These are phyloP conservation scores for Charina bottae DNA, from an alignment of 2,113 vertebrate species.

Conservation along the genomic window DNA sequence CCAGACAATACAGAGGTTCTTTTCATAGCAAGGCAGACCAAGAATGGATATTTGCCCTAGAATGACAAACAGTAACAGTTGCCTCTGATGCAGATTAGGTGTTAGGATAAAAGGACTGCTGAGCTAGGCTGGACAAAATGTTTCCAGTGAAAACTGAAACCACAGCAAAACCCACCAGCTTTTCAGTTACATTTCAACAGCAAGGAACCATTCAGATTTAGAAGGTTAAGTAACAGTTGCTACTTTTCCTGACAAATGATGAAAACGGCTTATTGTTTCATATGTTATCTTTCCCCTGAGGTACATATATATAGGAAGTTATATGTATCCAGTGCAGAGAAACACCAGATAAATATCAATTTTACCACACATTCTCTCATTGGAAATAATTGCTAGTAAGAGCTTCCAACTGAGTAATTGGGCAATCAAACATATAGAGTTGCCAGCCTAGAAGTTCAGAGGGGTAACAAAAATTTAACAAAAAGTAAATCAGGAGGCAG, in stretches of 20 bases:
- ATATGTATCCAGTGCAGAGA: not conserved
- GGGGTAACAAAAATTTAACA: not conserved
- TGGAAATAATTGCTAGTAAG: not conserved
- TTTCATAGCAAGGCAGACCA: not conserved
- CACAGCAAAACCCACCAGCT: constrained; percentile 19
- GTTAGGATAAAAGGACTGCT: constrained; percentile 35
- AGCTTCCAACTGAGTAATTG: not conserved
- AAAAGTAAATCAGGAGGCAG: not conserved
- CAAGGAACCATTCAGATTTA: not conserved
- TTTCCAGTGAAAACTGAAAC: constrained; percentile 30
- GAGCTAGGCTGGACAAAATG: constrained; percentile 20
- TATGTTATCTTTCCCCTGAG: not conserved
- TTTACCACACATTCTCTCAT: not conserved
- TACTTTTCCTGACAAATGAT: not conserved
- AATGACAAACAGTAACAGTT: constrained; percentile 11
- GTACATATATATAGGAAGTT: not conserved
- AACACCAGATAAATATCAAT: not conserved
- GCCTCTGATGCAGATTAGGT: constrained; percentile 53
- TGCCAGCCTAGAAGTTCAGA: not conserved
- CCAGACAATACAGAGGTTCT: not conserved
- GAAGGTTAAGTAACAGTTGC: not conserved
- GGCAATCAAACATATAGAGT: not conserved
- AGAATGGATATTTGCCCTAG: constrained; percentile 23
- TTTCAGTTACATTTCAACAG: constrained; percentile 21
- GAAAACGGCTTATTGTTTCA: not conserved